These are phyloP conservation scores for Cirrhinus molitorella DNA, from an alignment of 2,797 vertebrate species.

Conservation along the genomic window DNA sequence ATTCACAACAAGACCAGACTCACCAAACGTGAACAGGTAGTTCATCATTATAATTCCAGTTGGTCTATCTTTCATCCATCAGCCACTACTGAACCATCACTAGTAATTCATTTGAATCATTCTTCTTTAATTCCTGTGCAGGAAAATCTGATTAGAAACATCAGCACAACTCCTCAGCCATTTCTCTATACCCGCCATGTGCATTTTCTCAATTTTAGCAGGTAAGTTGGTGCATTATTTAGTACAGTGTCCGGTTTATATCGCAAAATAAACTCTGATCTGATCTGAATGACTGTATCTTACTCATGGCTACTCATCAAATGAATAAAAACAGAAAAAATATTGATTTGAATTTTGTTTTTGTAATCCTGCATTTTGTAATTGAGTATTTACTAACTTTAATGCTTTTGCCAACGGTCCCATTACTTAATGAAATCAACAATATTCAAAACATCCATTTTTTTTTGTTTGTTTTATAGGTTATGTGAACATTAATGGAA, in stretches of 20 bases:
- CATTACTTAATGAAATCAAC: no score
- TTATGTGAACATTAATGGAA: no score
- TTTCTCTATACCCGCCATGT: slow-evolving; percentile 97
- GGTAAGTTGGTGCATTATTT: slow-evolving; percentile 73
- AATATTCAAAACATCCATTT: no score
- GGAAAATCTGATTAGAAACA: slow-evolving; percentile 96
- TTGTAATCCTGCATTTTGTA: not conserved
- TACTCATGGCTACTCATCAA: not conserved
- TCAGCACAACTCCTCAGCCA: slow-evolving; percentile 92
- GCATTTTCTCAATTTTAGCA: slow-evolving; percentile 98
- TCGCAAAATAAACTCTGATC: not conserved
- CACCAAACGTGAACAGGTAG: slow-evolving; percentile 93
- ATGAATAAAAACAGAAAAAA: not conserved
- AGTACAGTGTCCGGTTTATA: not conserved
- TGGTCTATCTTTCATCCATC: not conserved
- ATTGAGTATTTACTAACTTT: no score
- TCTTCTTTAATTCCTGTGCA: slow-evolving; percentile 65
- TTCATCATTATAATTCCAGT: not conserved
- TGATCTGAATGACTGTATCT: not conserved
- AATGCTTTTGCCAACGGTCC: not conserved
- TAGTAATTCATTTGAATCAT: not conserved
- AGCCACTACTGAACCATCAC: not conserved
- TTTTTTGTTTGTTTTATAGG: no score
- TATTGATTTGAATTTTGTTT: not conserved
- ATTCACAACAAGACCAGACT: slow-evolving; percentile 98